Percentiles rank a stretch among this genome's conserved stretches.
Evolutionary conservation across 2,797 vertebrate genomes (phyloP).

Genomic region (Limnodromus scolopaceus): DNA sequence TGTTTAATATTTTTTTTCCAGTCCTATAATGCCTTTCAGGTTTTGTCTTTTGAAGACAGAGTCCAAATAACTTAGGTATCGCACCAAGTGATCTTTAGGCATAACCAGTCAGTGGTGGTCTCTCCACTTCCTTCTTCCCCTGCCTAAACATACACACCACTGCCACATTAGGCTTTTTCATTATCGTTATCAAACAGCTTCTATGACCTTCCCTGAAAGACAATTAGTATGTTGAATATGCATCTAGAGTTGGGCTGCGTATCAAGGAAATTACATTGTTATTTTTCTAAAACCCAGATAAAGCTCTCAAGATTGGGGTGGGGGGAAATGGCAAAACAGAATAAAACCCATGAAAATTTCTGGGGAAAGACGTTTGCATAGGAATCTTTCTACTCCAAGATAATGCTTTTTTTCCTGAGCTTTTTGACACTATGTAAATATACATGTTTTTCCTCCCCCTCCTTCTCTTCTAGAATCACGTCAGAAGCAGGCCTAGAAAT

Average conservation of each 20-base stretch:
- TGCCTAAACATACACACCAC: neutral
- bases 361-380: neutral
- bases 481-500: constrained; percentile 88
- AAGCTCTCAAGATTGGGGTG: neutral
- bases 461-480: constrained; percentile 70
- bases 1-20: neutral
- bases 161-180: neutral
- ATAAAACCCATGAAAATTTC: neutral
- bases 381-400: neutral
- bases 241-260: neutral
- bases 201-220: neutral
- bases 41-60: neutral
- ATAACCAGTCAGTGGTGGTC: rapidly evolving
- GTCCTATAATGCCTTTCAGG: neutral
- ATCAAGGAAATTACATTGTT: neutral
- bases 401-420: neutral
- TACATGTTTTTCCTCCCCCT: neutral
- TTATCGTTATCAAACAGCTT: neutral
- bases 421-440: neutral
- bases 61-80: neutral
- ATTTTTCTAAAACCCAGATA: neutral
- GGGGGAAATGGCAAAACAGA: neutral
- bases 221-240: neutral
- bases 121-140: neutral
- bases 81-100: neutral